A percentile compares a stretch with the other conserved stretches of the same genome.
Conservation (phyloP, 2,113 vertebrate species). For the Hippocampus zosterae region DNA sequence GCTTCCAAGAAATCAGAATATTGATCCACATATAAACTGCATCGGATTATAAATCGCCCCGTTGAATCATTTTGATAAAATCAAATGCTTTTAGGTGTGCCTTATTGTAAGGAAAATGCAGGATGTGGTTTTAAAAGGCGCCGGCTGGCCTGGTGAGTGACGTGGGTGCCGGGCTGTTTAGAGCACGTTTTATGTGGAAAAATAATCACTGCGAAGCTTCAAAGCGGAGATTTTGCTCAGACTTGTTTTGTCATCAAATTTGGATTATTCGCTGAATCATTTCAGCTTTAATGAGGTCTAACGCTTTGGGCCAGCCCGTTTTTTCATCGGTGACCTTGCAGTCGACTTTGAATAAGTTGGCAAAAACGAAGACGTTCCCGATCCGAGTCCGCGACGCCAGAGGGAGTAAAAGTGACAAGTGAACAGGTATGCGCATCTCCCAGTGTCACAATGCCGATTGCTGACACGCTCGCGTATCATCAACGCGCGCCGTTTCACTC, state of each 20-base stretch:
- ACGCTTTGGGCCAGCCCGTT: background rate
- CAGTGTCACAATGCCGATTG: slow-evolving; percentile 47
- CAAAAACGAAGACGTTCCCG: slow-evolving; percentile 45
- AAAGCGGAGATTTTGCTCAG: too few species aligned
- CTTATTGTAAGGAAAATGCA: too few species aligned
- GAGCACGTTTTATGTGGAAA: too few species aligned
- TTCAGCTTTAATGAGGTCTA: background rate
- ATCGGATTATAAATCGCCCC: too few species aligned
- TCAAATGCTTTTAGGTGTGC: too few species aligned
- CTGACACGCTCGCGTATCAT: slow-evolving; percentile 34
- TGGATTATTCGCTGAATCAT: background rate
- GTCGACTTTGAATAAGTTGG: slow-evolving; percentile 16
- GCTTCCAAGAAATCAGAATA: too few species aligned
- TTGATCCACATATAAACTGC: too few species aligned
- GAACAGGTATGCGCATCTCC: slow-evolving; percentile 53
- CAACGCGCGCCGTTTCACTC: slow-evolving; percentile 14
- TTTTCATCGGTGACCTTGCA: background rate
- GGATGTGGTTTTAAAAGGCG: background rate
- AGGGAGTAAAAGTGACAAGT: slow-evolving; percentile 50
- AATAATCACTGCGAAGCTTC: too few species aligned
- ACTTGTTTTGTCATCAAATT: too few species aligned
- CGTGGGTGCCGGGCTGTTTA: background rate
- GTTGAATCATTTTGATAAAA: too few species aligned
- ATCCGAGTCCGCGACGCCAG: slow-evolving; percentile 1
- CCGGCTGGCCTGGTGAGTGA: background rate